phyloP scores from a whole-genome alignment of 2,888 invertebrate species.

The Lasioglossum figueresi region DNA sequence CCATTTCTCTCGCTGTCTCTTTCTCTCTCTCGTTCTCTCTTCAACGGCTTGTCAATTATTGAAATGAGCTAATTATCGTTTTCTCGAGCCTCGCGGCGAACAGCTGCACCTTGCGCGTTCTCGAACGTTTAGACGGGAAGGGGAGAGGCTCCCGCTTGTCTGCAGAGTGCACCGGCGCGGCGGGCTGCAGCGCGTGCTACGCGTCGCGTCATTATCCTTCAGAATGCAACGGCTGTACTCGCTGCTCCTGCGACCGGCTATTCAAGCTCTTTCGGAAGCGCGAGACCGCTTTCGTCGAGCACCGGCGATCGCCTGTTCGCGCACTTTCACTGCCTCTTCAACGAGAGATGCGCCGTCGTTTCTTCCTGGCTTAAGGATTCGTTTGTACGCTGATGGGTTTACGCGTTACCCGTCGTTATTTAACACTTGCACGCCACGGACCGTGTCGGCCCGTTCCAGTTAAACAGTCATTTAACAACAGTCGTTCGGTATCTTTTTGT shows the following conservation, averaged over 20 bases:
- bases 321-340: constrained; percentile 11
- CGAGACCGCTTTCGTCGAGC: neutral
- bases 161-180: constrained; percentile 8
- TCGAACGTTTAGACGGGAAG: constrained; percentile 35
- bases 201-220: constrained; percentile 76
- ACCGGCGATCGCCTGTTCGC: constrained; percentile 38
- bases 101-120: constrained; percentile 75
- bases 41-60: constrained; percentile 81
- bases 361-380: neutral
- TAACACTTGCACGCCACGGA: neutral
- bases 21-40: neutral
- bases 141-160: constrained; percentile 29
- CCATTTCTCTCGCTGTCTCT: neutral
- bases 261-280: constrained; percentile 29
- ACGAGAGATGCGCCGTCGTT: neutral
- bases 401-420: neutral
- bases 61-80: constrained; percentile 84
- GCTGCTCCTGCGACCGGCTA: constrained; percentile 29
- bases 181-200: constrained; percentile 73
- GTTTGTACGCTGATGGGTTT: constrained; percentile 1
- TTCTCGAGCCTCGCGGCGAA: constrained; percentile 72
- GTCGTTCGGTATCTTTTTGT: neutral
- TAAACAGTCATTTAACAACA: neutral
- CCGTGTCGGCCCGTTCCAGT: neutral
- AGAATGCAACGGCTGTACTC: constrained; percentile 55